phyloP scores from a whole-genome alignment of 1,140 invertebrate genomes.

The Calephelis virginiensis region DNA sequence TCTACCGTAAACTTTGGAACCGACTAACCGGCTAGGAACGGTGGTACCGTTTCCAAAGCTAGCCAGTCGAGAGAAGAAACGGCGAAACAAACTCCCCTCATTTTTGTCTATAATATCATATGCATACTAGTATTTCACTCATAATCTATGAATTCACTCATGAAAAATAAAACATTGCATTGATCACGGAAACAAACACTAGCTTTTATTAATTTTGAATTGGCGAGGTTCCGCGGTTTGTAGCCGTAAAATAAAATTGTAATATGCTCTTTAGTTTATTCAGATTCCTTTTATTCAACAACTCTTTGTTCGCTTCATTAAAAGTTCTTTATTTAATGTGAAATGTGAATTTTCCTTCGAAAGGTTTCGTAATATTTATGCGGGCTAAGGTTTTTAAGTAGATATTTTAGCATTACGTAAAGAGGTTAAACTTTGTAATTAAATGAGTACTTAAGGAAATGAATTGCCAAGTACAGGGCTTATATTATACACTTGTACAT shows the following conservation, averaged over 20 bases:
- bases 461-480: too few species aligned
- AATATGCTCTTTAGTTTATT: slow-evolving; percentile 15
- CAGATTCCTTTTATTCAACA: neutral
- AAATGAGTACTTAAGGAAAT: too few species aligned
- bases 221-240: slow-evolving; percentile 14
- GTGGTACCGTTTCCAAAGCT: too few species aligned
- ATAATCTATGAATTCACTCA: neutral
- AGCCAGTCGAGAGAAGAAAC: too few species aligned
- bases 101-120: too few species aligned
- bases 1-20: too few species aligned
- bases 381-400: slow-evolving; percentile 4
- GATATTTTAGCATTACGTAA: neutral
- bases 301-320: slow-evolving; percentile 12
- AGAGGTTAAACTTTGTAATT: neutral
- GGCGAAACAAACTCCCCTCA: too few species aligned
- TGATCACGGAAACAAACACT: slow-evolving; percentile 23
- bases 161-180: slow-evolving; percentile 20
- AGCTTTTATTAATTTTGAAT: slow-evolving; percentile 8
- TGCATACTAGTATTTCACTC: too few species aligned
- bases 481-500: too few species aligned
- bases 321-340: slow-evolving; percentile 5
- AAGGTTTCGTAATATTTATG: slow-evolving; percentile 1
- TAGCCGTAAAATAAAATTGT: slow-evolving; percentile 1
- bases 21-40: too few species aligned
- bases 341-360: slow-evolving; percentile 10